Evolutionary conservation across 2,797 vertebrate genomes (phyloP).

Genomic region (Masticophis lateralis): DNA sequence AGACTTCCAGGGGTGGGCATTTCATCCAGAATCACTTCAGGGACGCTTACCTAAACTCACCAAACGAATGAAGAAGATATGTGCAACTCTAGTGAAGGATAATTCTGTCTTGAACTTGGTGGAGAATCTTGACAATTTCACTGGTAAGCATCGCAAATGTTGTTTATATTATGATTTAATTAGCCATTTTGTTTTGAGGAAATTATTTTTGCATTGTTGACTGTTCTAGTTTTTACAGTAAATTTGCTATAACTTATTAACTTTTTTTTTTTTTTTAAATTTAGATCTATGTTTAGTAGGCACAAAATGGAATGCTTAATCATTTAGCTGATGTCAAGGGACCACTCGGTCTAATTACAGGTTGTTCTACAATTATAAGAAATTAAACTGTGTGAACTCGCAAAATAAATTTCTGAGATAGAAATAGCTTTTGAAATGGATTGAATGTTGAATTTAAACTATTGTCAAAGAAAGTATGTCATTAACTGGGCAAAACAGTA

Average conservation of each 20-base stretch:
- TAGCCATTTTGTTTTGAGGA: background rate
- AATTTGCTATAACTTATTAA: background rate
- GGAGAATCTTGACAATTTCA: conserved; percentile 88
- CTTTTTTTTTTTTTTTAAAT: too few relatives aligned
- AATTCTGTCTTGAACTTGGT: conserved; percentile 77
- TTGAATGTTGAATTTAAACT: background rate
- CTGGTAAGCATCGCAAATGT: conserved; percentile 68
- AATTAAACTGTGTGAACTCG: background rate
- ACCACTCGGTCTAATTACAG: background rate
- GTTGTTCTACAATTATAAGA: background rate
- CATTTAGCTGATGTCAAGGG: too few relatives aligned
- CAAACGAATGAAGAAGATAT: conserved; percentile 88
- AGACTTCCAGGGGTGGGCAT: conserved; percentile 28
- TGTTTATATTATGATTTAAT: background rate
- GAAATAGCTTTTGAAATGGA: too few relatives aligned
- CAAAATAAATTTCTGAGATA: background rate
- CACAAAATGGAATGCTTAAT: background rate
- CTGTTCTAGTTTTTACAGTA: background rate
- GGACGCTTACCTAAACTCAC: conserved; percentile 82
- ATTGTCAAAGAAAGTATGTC: background rate
- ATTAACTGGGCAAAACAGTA: background rate
- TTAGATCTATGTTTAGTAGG: background rate
- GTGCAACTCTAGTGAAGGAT: conserved; percentile 77
- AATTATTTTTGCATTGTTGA: background rate
- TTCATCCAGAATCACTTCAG: conserved; percentile 73